Percentiles rank a stretch among this genome's conserved stretches.
Evolutionary conservation across 2,888 invertebrate genomes (phyloP).

Genomic region (Phrixothrix hirtus): DNA sequence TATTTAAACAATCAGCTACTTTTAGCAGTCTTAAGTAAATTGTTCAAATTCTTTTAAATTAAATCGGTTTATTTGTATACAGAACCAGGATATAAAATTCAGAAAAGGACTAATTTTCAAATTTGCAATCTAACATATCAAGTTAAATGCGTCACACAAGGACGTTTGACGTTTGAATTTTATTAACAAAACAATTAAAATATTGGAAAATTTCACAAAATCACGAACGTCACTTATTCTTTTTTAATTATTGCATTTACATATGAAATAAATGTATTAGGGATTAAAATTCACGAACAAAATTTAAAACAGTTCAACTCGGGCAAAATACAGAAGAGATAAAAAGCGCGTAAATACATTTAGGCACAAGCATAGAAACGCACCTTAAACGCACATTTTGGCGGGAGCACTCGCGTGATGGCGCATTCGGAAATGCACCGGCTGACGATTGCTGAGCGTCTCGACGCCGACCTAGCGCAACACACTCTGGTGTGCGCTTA

Average conservation of each 20-base stretch:
- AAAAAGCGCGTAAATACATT: too few relatives aligned
- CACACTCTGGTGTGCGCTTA: slow-evolving; percentile 54
- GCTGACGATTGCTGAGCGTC: slow-evolving; percentile 44
- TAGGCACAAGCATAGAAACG: slow-evolving; percentile 28
- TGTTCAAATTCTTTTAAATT: too few relatives aligned
- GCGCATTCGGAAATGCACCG: slow-evolving; percentile 50
- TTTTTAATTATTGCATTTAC: background rate
- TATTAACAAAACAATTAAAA: background rate
- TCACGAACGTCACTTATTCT: background rate
- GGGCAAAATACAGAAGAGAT: too few relatives aligned
- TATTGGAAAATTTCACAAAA: background rate
- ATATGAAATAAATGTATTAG: background rate
- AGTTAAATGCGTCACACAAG: too few relatives aligned
- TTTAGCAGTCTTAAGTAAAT: too few relatives aligned
- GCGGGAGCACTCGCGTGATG: slow-evolving; percentile 37
- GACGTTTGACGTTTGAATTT: background rate
- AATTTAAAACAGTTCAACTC: too few relatives aligned
- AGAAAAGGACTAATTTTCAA: too few relatives aligned
- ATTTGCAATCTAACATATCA: too few relatives aligned
- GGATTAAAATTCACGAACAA: background rate
- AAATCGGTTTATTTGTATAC: too few relatives aligned
- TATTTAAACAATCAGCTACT: too few relatives aligned
- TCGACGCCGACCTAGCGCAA: slow-evolving; percentile 58
- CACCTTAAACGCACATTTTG: slow-evolving; percentile 42
- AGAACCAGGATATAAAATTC: too few relatives aligned